These are phyloP conservation scores for Heliconius cydno DNA, from an alignment of 2,888 invertebrate species.

Conservation along the genomic window DNA sequence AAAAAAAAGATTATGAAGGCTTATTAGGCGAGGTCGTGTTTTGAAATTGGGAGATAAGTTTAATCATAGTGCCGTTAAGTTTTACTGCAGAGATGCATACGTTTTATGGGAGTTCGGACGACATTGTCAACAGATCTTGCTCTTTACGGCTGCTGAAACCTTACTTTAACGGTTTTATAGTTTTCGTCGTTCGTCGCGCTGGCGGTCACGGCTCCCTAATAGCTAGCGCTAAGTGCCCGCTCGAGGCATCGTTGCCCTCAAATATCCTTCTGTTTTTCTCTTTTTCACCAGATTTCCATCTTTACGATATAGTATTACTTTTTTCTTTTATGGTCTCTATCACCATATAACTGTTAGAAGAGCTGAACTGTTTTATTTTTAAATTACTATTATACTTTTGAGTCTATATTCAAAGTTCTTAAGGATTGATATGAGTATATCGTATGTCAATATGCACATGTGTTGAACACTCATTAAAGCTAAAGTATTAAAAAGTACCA, in stretches of 20 bases:
- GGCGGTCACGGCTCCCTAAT: conserved; percentile 81
- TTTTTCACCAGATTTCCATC: conserved; percentile 76
- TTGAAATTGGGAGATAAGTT: conserved; percentile 76
- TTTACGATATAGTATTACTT: conserved; percentile 73
- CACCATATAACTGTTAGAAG: conserved; percentile 45
- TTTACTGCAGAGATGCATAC: conserved; percentile 81
- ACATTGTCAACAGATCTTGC: conserved; percentile 84
- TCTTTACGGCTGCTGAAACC: conserved; percentile 83
- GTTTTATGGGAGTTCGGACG: conserved; percentile 79
- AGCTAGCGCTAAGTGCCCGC: conserved; percentile 81
- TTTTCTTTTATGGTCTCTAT: conserved; percentile 59
- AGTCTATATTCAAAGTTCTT: background rate
- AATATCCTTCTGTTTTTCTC: conserved; percentile 75
- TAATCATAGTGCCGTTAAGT: conserved; percentile 82
- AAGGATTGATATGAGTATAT: background rate
- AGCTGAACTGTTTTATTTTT: conserved; percentile 35
- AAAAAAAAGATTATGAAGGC: conserved; percentile 28
- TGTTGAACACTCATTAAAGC: background rate
- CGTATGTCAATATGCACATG: background rate
- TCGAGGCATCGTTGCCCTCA: conserved; percentile 75
- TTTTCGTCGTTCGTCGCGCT: conserved; percentile 80
- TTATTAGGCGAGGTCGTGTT: conserved; percentile 73
- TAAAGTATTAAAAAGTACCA: conserved; percentile 30
- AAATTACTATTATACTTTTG: background rate
- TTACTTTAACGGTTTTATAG: conserved; percentile 84